Base-by-base conservation (phyloP, 2,888 invertebrate genomes). In the Trissonchulus sp. region DNA sequence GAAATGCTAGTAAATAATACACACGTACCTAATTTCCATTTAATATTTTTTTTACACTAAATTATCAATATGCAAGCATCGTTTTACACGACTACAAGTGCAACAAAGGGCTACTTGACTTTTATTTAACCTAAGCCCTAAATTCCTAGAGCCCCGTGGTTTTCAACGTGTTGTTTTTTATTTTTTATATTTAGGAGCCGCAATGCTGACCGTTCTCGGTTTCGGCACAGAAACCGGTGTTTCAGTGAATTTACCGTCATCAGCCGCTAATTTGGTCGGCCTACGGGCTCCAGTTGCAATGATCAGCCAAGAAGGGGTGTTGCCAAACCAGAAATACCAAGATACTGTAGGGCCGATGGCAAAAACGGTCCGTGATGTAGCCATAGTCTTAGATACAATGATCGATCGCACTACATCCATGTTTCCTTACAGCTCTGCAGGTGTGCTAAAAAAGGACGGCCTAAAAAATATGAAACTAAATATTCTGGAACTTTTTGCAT, bases 291-390 rank as follows among this genome's bases (percentile, higher is more conserved):
- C 65, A n/a, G 65, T 63, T 3, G 3, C 65, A 3, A 15, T 63
- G 30, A 15, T 63, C 3, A 63, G 65, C n/a, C 65, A 63, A 28
- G 30, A 63, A 28, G 65, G 65, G 3, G 30, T 28, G 3, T 28
- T 63, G 3, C 65, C 65, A 30, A 63, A 63, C 30, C 3, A n/a
- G 3, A 3, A 3, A 30, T 30, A 3, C 3, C 65, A 63, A 28
- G 65, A 63, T 28, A n/a, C n/a, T n/a, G 65, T 63, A 3, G 65
- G 65, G n/a, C 65, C 65, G 30, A 63, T 63, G 65, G 65, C 65
- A 3, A 63, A 30, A 63, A 18, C 28, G n/a, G 65, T 63, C 3
- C 3, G n/a, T 3, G 65, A 63, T 30, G 65, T 63, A n/a, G 65
- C 30, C n/a, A 3, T 63, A 28, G 8, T 63, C 8, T 28, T 63